Evolutionary conservation across 2,113 vertebrate species (phyloP).

Genomic region (Melierax canorus): DNA sequence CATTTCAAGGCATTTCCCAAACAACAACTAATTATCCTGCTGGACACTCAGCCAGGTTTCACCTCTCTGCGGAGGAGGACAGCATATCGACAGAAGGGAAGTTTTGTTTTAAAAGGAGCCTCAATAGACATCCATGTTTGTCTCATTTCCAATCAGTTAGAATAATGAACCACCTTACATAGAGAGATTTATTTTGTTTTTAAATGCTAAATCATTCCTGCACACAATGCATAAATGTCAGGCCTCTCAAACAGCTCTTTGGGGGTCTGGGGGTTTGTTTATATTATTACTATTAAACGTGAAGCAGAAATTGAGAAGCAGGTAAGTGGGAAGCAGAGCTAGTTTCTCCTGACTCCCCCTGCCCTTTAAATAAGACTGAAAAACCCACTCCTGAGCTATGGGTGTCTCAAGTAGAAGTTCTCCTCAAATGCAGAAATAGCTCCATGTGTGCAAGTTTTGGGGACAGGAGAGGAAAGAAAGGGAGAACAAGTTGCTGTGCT

Average conservation of each 20-base stretch:
- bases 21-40: background rate
- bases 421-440: background rate
- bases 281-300: background rate
- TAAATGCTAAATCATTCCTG: constrained; percentile 16
- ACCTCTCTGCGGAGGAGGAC: background rate
- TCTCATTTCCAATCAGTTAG: background rate
- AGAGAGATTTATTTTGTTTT: constrained; percentile 24
- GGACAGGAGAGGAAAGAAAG: background rate
- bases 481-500: background rate
- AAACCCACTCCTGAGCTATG: background rate
- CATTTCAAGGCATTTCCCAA: background rate
- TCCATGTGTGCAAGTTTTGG: fast-evolving
- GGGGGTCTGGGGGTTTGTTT: background rate
- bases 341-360: background rate
- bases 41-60: background rate
- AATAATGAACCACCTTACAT: background rate
- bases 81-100: background rate
- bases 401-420: background rate
- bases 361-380: background rate
- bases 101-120: background rate
- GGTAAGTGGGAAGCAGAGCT: background rate
- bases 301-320: background rate
- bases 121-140: background rate
- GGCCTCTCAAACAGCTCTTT: background rate
- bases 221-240: background rate